These are phyloP conservation scores for Gymnothorax javanicus DNA, from an alignment of 2,797 vertebrate genomes.

Conservation along the genomic window DNA sequence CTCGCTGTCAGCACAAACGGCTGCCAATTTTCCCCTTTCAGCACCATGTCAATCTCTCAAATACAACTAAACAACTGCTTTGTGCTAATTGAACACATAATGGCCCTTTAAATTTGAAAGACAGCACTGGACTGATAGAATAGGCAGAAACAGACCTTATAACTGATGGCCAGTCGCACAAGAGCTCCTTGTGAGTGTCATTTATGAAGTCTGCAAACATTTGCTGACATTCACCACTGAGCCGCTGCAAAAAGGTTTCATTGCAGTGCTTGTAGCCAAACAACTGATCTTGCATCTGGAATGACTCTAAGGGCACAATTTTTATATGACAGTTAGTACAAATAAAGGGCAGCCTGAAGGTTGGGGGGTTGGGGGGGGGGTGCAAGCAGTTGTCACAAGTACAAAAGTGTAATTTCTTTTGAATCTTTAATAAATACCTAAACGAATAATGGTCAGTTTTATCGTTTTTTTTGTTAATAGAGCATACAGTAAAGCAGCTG, in stretches of 20 bases:
- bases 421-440: too few species aligned
- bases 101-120: neutral
- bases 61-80: neutral
- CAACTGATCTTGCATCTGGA: neutral
- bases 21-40: neutral
- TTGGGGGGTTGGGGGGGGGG: too few species aligned
- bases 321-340: too few species aligned
- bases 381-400: too few species aligned
- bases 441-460: too few species aligned
- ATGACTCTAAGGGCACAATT: conserved; percentile 6
- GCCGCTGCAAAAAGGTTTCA: neutral
- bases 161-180: conserved; percentile 2
- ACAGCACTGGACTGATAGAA: neutral
- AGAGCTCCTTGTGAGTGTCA: neutral
- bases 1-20: neutral
- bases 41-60: neutral
- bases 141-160: neutral
- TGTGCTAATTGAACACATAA: neutral
- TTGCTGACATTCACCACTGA: neutral
- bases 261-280: neutral
- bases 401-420: too few species aligned
- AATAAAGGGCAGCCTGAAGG: too few species aligned
- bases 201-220: neutral
- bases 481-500: too few species aligned
- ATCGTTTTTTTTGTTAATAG: too few species aligned